Conservation (phyloP, 2,797 vertebrate species). For the Sphaeramia orbicularis region DNA sequence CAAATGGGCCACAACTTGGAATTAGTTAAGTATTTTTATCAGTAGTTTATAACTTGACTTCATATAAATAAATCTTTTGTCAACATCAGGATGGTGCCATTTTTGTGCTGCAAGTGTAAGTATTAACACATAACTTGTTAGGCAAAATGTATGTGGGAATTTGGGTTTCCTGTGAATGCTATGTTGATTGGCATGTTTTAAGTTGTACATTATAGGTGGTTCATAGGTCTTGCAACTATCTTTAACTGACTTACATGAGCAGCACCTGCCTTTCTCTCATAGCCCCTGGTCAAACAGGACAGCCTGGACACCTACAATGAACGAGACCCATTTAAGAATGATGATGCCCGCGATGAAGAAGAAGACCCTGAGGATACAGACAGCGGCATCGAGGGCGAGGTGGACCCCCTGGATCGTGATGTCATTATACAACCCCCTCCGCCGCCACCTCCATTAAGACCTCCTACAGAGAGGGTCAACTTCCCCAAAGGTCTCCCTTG, state of each 20-base stretch:
- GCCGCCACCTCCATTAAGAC: conserved; percentile 77
- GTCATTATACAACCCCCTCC: conserved; percentile 85
- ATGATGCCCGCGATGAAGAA: conserved; percentile 90
- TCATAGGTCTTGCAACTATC: not conserved
- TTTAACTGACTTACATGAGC: too few species aligned
- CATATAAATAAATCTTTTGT: too few species aligned
- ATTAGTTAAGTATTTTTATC: too few species aligned
- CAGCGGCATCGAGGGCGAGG: conserved; percentile 89
- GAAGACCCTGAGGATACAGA: conserved; percentile 92
- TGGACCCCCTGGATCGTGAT: conserved; percentile 92
- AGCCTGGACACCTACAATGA: conserved; percentile 98
- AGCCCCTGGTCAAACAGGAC: conserved; percentile 96
- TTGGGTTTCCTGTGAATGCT: not conserved
- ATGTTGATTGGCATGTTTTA: not conserved
- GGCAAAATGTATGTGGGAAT: not conserved
- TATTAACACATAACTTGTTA: not conserved
- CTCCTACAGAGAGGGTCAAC: conserved; percentile 88
- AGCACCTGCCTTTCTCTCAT: conserved; percentile 32
- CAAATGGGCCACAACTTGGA: too few species aligned
- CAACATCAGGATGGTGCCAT: too few species aligned
- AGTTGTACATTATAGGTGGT: not conserved
- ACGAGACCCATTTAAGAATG: conserved; percentile 96
- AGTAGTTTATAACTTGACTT: too few species aligned
- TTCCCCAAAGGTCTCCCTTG: conserved; percentile 98
- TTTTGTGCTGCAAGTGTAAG: too few species aligned